Percentiles rank a stretch among this genome's conserved stretches.
Conservation (phyloP, 1,140 invertebrate species). For the Leptinotarsa undecemlineata region DNA sequence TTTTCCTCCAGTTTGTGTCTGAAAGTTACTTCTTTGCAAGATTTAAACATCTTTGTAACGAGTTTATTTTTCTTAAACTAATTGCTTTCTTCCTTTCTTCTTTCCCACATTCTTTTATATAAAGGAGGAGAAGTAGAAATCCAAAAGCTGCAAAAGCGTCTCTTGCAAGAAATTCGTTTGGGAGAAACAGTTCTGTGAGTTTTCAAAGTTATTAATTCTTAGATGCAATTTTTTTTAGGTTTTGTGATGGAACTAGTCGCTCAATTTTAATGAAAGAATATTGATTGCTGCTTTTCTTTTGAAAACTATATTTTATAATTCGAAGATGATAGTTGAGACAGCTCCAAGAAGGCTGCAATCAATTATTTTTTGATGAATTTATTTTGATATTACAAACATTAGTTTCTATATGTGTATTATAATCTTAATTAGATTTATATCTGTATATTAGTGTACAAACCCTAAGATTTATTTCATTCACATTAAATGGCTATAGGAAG, state of each 20-base stretch:
- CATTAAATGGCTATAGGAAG: constrained; percentile 40
- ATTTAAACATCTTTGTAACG: no score
- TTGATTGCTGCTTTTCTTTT: constrained; percentile 19
- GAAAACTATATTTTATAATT: constrained; percentile 10
- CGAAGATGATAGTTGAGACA: background rate
- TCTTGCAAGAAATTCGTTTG: background rate
- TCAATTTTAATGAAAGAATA: constrained; percentile 39
- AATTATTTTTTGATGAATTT: constrained; percentile 24
- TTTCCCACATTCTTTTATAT: no score
- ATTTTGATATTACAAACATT: constrained; percentile 34
- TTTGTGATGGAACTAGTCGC: constrained; percentile 53
- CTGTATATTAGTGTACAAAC: constrained; percentile 47
- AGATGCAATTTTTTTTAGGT: constrained; percentile 48
- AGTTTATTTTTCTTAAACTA: no score
- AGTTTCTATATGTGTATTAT: constrained; percentile 31
- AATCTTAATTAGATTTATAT: constrained; percentile 40
- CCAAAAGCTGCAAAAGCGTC: no score
- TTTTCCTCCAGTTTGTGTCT: no score
- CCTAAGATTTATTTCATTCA: constrained; percentile 36
- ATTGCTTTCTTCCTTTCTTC: no score
- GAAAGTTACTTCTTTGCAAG: no score
- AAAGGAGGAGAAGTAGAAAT: no score
- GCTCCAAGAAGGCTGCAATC: constrained; percentile 15
- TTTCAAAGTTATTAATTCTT: constrained; percentile 5
- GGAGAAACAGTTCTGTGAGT: background rate